Base-by-base conservation (phyloP, 2,797 vertebrate species). In the Acanthiza pusilla region DNA sequence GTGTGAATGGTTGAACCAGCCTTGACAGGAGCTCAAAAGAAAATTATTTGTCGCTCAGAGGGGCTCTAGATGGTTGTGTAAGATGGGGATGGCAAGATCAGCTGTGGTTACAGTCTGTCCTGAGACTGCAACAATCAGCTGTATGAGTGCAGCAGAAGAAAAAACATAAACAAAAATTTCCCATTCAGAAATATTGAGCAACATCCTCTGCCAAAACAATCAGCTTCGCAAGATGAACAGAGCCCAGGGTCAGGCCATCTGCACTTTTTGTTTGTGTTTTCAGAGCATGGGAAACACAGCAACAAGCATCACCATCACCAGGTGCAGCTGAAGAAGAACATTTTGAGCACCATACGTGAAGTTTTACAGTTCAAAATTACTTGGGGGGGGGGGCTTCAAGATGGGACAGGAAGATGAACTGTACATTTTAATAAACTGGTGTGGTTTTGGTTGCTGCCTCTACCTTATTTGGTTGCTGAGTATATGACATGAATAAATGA, bases 241-340 rank as follows among this genome's bases (percentile, higher is more conserved):
- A 80, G 8, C 2, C 30, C 23, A 54, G 26, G 26, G 60, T 1
- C 0, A 0, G 45, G 23, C 23, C 2, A 1, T 14, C 40, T 71
- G 21, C 38, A 61, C 17, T n/a, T 58, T 25, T 27, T 57, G 9
- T 45, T 87, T 32, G 7, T 14, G 5, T 68, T 95, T 82, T 73
- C 62, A 80, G 62, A 80, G 45, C 23, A 32, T 18, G 19, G 25
- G 43, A 82, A 84, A 45, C 26, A 45, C 32, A 75, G 43, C 22
- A 92, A 34, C 32, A 71, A 50, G 21, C 48, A 42, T 23, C 36
- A 62, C 50, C 5, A 2, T 12, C 36, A 45, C 21, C 32, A 60
- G 30, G 16, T 71, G 21, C 48, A 67, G 19, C 40, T 34, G 77
- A 91, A 75, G 10, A 34, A 53, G 45, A n/a, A 36, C 10, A 48